Conservation (phyloP, 1,140 invertebrate genomes). For the Stenopsyche tienmushanensis region DNA sequence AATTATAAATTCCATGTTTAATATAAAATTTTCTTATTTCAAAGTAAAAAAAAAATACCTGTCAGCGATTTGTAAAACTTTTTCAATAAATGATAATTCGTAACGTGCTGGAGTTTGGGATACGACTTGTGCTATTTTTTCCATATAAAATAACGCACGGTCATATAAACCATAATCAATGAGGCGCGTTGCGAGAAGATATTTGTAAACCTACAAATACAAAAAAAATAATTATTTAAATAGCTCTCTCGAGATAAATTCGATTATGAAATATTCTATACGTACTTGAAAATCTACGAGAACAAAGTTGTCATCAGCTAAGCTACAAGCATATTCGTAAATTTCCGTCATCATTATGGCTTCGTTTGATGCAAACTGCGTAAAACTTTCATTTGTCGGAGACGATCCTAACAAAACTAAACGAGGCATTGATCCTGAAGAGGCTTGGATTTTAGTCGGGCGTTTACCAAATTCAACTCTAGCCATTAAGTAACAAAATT, state of each 20-base stretch:
- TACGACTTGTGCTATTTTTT: constrained; percentile 73
- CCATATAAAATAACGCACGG: constrained; percentile 79
- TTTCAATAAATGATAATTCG: constrained; percentile 61
- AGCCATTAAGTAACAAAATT: constrained; percentile 92
- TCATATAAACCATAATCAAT: constrained; percentile 75
- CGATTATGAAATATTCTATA: constrained; percentile 6
- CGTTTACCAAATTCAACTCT: constrained; percentile 70
- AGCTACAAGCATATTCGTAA: constrained; percentile 87
- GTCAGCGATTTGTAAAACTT: constrained; percentile 68
- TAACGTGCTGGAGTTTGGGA: constrained; percentile 58
- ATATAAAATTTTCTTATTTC: constrained; percentile 1
- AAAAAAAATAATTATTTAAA: not conserved
- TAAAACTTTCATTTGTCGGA: constrained; percentile 57
- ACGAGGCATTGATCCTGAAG: constrained; percentile 40
- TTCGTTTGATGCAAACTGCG: constrained; percentile 71
- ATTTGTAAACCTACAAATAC: constrained; percentile 67
- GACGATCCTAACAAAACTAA: constrained; percentile 80
- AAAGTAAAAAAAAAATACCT: constrained; percentile 42
- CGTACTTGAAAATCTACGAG: constrained; percentile 70
- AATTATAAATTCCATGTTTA: not conserved
- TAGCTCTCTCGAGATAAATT: not conserved
- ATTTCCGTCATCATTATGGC: constrained; percentile 93
- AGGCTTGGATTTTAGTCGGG: constrained; percentile 45
- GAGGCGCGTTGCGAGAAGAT: constrained; percentile 70
- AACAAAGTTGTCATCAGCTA: constrained; percentile 74